Evolutionary conservation across 2,113 vertebrate genomes (phyloP).

Genomic region (Nematolebias whitei): DNA sequence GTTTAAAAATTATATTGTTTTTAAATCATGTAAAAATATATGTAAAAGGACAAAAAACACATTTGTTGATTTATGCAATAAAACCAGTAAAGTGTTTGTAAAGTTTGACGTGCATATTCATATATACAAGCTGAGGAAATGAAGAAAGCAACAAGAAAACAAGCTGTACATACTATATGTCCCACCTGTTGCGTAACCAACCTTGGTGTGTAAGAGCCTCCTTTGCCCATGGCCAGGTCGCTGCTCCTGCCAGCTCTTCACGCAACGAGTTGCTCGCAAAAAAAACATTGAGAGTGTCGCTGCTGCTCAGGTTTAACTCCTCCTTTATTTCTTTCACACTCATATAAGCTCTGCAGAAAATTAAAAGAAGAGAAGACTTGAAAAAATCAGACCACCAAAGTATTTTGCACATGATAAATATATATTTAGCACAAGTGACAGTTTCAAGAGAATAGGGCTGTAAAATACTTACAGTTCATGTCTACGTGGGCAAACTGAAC

Average conservation of each 20-base stretch:
- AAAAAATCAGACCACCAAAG: neutral
- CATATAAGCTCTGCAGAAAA: slow-evolving; percentile 88
- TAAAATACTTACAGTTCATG: too few species aligned
- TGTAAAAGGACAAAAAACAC: too few species aligned
- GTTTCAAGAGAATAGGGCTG: too few species aligned
- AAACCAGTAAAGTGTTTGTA: too few species aligned
- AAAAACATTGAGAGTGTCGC: slow-evolving; percentile 92
- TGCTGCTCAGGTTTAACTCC: slow-evolving; percentile 86
- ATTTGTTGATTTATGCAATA: too few species aligned
- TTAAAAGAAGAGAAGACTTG: slow-evolving; percentile 9
- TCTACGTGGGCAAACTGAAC: too few species aligned
- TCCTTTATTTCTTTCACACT: slow-evolving; percentile 97
- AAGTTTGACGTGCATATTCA: too few species aligned
- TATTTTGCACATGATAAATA: neutral
- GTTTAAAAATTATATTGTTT: too few species aligned
- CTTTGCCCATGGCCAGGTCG: slow-evolving; percentile 98
- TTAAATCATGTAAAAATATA: too few species aligned
- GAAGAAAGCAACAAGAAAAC: too few species aligned
- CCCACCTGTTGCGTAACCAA: slow-evolving; percentile 10
- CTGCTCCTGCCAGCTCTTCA: slow-evolving; percentile 92
- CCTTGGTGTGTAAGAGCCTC: slow-evolving; percentile 88
- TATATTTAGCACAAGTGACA: neutral
- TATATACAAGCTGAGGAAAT: too few species aligned
- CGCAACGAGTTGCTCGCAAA: slow-evolving; percentile 91
- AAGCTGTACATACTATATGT: neutral